These are phyloP conservation scores for Plecturocebus donacophilus DNA, from an alignment of 2,113 vertebrate species.

Conservation along the genomic window DNA sequence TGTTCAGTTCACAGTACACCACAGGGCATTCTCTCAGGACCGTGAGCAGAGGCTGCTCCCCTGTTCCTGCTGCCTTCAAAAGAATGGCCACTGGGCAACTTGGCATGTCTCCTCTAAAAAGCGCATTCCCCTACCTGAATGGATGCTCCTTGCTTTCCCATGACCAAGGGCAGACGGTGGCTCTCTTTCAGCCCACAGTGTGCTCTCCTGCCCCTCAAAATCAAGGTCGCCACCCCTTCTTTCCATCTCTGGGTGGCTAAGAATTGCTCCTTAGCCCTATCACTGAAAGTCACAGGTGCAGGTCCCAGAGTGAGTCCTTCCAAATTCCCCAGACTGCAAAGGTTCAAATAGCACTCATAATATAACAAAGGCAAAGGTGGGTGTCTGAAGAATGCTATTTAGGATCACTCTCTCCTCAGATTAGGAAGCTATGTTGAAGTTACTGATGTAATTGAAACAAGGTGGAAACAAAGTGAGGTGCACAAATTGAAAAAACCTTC, in stretches of 20 bases:
- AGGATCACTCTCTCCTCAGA: neutral
- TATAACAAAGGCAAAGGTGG: neutral
- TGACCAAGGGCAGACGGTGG: neutral
- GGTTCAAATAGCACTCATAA: neutral
- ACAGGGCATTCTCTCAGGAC: neutral
- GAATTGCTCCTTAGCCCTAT: neutral
- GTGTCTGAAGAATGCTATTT: neutral
- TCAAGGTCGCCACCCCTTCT: neutral
- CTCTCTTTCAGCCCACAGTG: too few relatives aligned
- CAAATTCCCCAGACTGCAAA: neutral
- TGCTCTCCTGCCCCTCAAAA: too few relatives aligned
- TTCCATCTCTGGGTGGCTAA: neutral
- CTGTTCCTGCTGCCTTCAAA: neutral
- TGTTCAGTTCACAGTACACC: neutral
- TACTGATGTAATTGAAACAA: neutral
- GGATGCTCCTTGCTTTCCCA: neutral
- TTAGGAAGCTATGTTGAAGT: neutral
- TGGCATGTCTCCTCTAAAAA: neutral
- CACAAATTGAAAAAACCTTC: neutral
- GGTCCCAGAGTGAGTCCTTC: neutral
- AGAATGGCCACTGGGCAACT: neutral
- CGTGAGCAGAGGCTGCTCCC: neutral
- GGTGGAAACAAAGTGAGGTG: neutral
- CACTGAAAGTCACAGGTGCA: neutral
- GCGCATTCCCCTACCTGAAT: fast-evolving